A percentile compares a stretch with the other conserved stretches of the same genome.
Conservation (phyloP, 1,140 invertebrate species). For the Zophobas morio region DNA sequence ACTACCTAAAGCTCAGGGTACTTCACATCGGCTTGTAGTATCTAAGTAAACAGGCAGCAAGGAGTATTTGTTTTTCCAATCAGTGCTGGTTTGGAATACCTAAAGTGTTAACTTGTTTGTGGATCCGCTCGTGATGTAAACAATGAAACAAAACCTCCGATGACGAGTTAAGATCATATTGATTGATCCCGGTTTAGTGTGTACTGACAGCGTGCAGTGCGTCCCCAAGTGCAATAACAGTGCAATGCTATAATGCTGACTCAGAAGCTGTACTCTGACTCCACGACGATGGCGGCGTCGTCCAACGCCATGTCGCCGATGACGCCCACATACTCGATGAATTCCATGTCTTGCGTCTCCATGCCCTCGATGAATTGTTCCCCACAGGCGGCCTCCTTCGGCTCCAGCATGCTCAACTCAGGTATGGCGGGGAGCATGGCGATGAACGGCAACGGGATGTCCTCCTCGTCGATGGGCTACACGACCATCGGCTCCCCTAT, state of each 20-base stretch:
- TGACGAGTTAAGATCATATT: constrained; percentile 66
- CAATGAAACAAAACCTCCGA: constrained; percentile 68
- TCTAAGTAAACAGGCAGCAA: constrained; percentile 68
- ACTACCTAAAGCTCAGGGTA: constrained; percentile 68
- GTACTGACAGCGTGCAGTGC: constrained; percentile 32
- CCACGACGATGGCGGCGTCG: constrained; percentile 64
- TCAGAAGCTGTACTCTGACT: constrained; percentile 71
- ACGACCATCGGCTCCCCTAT: constrained; percentile 79
- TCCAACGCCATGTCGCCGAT: constrained; percentile 72
- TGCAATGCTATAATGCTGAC: constrained; percentile 62
- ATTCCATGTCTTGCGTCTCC: constrained; percentile 80
- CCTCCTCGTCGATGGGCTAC: constrained; percentile 76
- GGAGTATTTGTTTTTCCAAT: constrained; percentile 69
- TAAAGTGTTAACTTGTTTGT: constrained; percentile 69
- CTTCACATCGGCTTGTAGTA: constrained; percentile 69
- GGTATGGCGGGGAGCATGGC: constrained; percentile 74
- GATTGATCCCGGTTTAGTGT: constrained; percentile 57
- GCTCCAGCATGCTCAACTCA: constrained; percentile 74
- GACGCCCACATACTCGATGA: constrained; percentile 84
- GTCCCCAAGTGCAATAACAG: constrained; percentile 53
- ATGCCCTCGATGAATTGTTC: constrained; percentile 79
- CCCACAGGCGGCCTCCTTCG: constrained; percentile 75
- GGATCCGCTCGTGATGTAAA: constrained; percentile 68
- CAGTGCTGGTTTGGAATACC: constrained; percentile 68
- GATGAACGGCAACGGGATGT: constrained; percentile 78